Evolutionary conservation across 1,140 invertebrate species (phyloP), one percentile per base, ranked within the genome.

Genomic region (Habropoda laboriosa): DNA sequence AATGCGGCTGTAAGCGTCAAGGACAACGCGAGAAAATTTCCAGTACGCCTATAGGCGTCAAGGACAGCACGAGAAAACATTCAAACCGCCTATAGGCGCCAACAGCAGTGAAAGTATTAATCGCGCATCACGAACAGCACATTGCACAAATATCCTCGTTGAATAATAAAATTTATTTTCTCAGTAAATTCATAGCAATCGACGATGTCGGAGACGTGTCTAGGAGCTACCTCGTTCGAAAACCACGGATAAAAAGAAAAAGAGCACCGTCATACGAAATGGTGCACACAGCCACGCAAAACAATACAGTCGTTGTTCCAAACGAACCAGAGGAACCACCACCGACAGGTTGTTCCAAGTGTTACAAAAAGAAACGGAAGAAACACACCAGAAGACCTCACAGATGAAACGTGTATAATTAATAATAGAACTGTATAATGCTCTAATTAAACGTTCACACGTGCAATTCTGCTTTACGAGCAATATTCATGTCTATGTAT

Each of bases 301-400:
- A 89, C 40, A 80, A 47, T 42, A 64, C 51, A n/a, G 40, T 79
- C 8, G 58, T 74, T 12, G 61, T 49, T 16, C 63, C 85, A 40
- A 84, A 35, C n/a, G 82, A 88, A 76, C 78, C 57, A 30, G 83
- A 86, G 18, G 89, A 87, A 30, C 88, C 86, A n/a, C 80, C 87
- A 1, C 86, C 88, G 35, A 82, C 78, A 0, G 84, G 86, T 24
- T 92, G 90, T 60, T 90, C 86, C 64, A 86, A 73, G 42, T 92
- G 90, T 87, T 90, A 88, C 57, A 91, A 77, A 58, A 90, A 91
- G 70, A 91, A 91, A 53, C 90, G 87, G 32, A 92, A 90, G 74
- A 90, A 90, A 66, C 86, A 42, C 18, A 67, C 67, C 66, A 78
- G 82, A 60, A 81, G 70, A 27, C 32, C 81, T 21, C 45, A 57